Base-by-base conservation (phyloP, 2,888 invertebrate genomes). In the Slavum lentiscoides region DNA sequence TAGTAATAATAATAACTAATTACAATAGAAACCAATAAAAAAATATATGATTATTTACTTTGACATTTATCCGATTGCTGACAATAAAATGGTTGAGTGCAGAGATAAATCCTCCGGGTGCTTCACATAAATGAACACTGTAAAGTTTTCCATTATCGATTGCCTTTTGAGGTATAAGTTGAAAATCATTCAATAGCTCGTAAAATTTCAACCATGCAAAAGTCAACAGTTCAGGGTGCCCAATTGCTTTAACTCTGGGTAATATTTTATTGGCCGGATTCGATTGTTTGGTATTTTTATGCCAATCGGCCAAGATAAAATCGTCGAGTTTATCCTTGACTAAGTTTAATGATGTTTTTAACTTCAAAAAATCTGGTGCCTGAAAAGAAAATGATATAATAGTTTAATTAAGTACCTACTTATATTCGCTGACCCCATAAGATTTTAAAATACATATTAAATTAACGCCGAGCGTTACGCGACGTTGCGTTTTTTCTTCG, bases 191-290 rank as follows among this genome's bases (percentile, higher is more conserved):
- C 2, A 92, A 87, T 83, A 92, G 91, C 86, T 98, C 97, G 85
- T 93, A 95, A 85, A 98, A 94, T 87, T 98, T 98, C 76, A 94
- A 94, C 96, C 97, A 98, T 0, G 97, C 97, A 87, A 87, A 74
- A 0, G 95, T 95, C 11, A 93, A 87, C 83, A 95, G 91, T 86
- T 95, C 95, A 0, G 93, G 93, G 82, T 91, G 88, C 0, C 91
- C 88, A 43, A 89, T 82, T 53, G 84, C 84, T 69, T 86, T 86
- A 19, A 91, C 81, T 23, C 84, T 84, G 83, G 86, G 76, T 83
- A 89, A 83, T 82, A 91, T 90, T 82, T 89, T 88, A 2, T 91
- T 91, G 0, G 94, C 92, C 5, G 92, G 92, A 86, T 97, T 95
- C 68, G 92, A 90, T 0, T 88, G 87, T 37, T 90, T 89, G 0